phyloP scores from a whole-genome alignment of 2,888 invertebrate genomes.

The Disparrhopalites patrizii region DNA sequence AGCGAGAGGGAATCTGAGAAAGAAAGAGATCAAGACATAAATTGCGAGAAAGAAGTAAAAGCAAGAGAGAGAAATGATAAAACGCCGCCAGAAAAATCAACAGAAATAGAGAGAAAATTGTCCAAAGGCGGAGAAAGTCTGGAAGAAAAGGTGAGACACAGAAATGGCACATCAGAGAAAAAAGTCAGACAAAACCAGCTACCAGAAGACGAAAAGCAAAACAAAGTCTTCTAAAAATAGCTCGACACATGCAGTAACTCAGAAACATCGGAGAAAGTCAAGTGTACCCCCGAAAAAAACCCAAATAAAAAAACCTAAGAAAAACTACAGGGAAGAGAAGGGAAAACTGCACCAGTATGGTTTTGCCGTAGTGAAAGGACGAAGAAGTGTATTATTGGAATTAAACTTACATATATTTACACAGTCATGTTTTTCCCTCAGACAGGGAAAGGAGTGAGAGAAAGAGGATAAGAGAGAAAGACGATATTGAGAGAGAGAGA shows the following conservation, averaged over 20 bases:
- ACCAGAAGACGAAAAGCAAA: neutral
- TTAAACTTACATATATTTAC: slow-evolving; percentile 23
- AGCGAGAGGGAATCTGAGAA: too few relatives aligned
- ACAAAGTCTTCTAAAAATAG: neutral
- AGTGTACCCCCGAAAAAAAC: neutral
- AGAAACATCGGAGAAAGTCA: neutral
- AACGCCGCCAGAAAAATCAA: too few relatives aligned
- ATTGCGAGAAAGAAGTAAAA: too few relatives aligned
- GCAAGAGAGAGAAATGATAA: too few relatives aligned
- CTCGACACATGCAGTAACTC: neutral
- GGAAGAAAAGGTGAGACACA: too few relatives aligned
- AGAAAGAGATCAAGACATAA: too few relatives aligned
- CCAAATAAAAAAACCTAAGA: neutral
- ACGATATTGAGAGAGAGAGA: too few relatives aligned
- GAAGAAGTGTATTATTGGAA: neutral
- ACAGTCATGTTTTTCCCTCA: slow-evolving; percentile 9
- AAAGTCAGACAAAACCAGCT: neutral
- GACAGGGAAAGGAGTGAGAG: neutral
- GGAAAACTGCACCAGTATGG: neutral
- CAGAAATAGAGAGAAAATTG: too few relatives aligned
- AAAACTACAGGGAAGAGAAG: neutral
- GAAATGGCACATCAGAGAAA: too few relatives aligned
- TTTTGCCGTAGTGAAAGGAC: neutral
- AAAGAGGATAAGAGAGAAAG: neutral
- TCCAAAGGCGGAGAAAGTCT: too few relatives aligned